phyloP scores from a whole-genome alignment of 2,888 invertebrate genomes.

The Himalopsyche japonica region DNA sequence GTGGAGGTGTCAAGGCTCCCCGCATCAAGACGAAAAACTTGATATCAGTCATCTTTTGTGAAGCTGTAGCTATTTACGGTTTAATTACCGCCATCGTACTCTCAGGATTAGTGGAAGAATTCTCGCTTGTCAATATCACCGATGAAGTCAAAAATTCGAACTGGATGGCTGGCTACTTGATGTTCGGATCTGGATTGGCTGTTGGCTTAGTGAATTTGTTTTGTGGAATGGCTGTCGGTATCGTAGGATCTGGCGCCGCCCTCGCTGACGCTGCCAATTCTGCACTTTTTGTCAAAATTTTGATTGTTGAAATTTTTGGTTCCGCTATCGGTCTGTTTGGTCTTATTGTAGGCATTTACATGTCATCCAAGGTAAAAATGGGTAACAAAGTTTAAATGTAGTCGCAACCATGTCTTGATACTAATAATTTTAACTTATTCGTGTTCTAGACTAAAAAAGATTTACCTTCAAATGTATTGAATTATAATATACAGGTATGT shows the following conservation, averaged over 20 bases:
- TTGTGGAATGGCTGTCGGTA: slow-evolving; percentile 94
- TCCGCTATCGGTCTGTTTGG: slow-evolving; percentile 99
- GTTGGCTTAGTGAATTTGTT: slow-evolving; percentile 96
- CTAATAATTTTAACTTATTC: not conserved
- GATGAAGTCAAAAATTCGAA: slow-evolving; percentile 63
- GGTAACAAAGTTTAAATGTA: slow-evolving; percentile 61
- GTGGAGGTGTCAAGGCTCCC: slow-evolving; percentile 97
- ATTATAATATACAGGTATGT: not conserved
- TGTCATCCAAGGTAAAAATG: slow-evolving; percentile 83
- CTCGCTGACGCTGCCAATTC: slow-evolving; percentile 97
- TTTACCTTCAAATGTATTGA: not conserved
- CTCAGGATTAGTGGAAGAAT: slow-evolving; percentile 76
- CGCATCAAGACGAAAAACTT: slow-evolving; percentile 99
- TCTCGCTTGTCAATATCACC: slow-evolving; percentile 54
- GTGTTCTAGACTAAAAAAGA: not conserved
- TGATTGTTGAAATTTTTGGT: slow-evolving; percentile 98
- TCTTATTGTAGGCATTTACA: slow-evolving; percentile 95
- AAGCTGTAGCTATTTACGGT: slow-evolving; percentile 99
- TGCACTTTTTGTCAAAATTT: slow-evolving; percentile 94
- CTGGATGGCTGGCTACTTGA: slow-evolving; percentile 86
- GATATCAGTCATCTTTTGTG: slow-evolving; percentile 99
- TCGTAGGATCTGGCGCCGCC: slow-evolving; percentile 97
- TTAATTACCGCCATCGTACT: slow-evolving; percentile 97
- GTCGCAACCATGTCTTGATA: not conserved
- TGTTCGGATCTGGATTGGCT: slow-evolving; percentile 95